Base-by-base conservation (phyloP, 2,888 invertebrate species). In the Brachyopa scutellaris region DNA sequence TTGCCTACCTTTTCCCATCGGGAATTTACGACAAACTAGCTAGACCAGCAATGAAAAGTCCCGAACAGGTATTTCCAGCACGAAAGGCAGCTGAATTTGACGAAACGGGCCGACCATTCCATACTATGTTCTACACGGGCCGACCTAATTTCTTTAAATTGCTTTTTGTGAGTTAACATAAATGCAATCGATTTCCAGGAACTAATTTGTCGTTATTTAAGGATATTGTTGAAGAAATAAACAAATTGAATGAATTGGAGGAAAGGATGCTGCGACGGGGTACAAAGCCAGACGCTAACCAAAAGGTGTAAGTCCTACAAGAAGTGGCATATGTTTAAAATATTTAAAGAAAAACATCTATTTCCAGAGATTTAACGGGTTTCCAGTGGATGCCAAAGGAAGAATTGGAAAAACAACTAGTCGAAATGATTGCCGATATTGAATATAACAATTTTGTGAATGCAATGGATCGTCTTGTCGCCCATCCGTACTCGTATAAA, bases 1-100 rank as follows among this genome's bases (percentile, higher is more conserved):
- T 99, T 86, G 93, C 93, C 84, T 99, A 99, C 91, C 91, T 99
- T n/a, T 96, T 99, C 87, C 99, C 99, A 3, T 98, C 98, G 73
- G 98, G 97, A 4, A 91, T 99, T 62, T 97, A 93, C 88, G 96
- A 97, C 64, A 94, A 93, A 85, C 93, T 92, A 85, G 98, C 99
- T 0, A 93, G 97, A 61, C 99, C 99, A 0, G 90, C 95, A 11
- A 96, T 99, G 97, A 95, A 94, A 88, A 95, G 96, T 19, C 99
- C 99, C 21, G 94, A 95, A 87, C 94, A 96, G 91, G 92, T 97
- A n/a, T 97, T 95, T 90, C 96, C 96, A 0, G 92, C 93, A 33
- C 92, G 93, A 72, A 97, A 97, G 91, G 96, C 94, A 40, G 97
- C 97, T 1, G 95, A 97, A 89, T 98, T 98, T 91, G 97, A 97